Percentiles rank a stretch among this genome's conserved stretches.
Evolutionary conservation across 2,797 vertebrate genomes (phyloP).

Genomic region (Ctenopoma multispine): DNA sequence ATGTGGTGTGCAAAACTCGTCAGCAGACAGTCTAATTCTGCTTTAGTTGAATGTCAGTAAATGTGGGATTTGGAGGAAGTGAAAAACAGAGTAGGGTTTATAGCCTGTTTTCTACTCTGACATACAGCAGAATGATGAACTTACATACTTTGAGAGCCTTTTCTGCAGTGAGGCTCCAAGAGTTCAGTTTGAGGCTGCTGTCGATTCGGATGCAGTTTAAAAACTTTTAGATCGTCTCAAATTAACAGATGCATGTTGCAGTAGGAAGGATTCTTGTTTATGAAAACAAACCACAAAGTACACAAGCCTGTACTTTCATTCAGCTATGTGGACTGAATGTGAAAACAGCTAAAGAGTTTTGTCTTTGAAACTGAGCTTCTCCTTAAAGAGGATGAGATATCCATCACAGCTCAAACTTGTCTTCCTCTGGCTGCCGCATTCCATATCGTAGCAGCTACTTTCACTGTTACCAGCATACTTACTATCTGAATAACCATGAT

Average conservation of each 20-base stretch:
- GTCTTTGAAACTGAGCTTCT: neutral
- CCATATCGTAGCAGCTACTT: neutral
- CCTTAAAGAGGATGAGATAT: neutral
- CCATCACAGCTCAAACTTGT: neutral
- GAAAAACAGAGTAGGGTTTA: slow-evolving; percentile 8
- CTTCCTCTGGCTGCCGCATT: neutral
- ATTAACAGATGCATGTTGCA: slow-evolving; percentile 10
- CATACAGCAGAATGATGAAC: slow-evolving; percentile 10
- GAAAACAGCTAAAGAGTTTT: neutral
- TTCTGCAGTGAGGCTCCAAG: neutral
- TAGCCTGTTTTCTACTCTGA: slow-evolving; percentile 2
- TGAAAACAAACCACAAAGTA: slow-evolving; percentile 2
- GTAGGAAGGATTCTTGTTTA: neutral
- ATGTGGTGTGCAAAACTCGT: slow-evolving; percentile 19
- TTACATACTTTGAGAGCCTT: slow-evolving; percentile 7
- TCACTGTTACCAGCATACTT: neutral
- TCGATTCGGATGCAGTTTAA: neutral
- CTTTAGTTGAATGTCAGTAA: neutral
- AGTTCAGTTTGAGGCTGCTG: neutral
- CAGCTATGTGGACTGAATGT: neutral
- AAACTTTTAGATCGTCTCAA: neutral
- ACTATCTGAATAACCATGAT: neutral
- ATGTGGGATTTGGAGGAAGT: slow-evolving; percentile 18
- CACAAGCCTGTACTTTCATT: slow-evolving; percentile 12
- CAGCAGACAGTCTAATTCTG: slow-evolving; percentile 21